These are phyloP conservation scores for Mythimna pallens DNA, from an alignment of 2,888 invertebrate species.

Conservation along the genomic window DNA sequence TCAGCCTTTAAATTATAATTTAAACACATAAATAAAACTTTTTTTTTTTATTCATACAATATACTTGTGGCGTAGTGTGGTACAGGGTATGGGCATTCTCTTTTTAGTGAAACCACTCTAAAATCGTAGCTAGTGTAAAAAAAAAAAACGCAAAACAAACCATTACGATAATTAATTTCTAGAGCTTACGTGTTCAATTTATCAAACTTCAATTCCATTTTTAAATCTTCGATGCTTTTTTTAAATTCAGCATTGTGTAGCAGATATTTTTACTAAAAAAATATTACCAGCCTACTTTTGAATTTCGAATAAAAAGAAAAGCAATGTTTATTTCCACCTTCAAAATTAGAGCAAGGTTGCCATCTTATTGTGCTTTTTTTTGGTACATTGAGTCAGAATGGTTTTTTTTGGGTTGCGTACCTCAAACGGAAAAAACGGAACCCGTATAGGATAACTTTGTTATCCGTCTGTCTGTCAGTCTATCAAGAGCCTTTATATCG, in stretches of 20 bases:
- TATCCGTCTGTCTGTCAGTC: no score
- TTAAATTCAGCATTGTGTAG: neutral
- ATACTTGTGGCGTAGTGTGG: no score
- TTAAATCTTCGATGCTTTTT: neutral
- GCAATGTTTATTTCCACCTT: conserved; percentile 45
- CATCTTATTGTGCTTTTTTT: conserved; percentile 51
- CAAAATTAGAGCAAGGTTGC: conserved; percentile 56
- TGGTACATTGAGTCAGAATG: conserved; percentile 37
- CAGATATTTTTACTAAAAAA: neutral
- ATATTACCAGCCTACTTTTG: neutral
- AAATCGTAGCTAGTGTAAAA: neutral
- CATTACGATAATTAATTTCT: no score
- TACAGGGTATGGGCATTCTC: no score
- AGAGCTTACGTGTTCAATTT: no score
- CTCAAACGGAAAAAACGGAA: no score
- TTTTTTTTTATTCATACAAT: no score
- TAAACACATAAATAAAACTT: no score
- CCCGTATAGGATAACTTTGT: no score
- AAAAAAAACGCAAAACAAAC: neutral
- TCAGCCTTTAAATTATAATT: no score
- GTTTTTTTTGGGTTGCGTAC: conserved; percentile 8
- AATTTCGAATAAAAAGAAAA: conserved; percentile 34
- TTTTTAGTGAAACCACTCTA: neutral
- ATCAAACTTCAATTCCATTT: neutral
- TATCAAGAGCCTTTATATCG: no score